Base-by-base conservation (phyloP, 2,113 vertebrate genomes). In the Cynocephalus volans region DNA sequence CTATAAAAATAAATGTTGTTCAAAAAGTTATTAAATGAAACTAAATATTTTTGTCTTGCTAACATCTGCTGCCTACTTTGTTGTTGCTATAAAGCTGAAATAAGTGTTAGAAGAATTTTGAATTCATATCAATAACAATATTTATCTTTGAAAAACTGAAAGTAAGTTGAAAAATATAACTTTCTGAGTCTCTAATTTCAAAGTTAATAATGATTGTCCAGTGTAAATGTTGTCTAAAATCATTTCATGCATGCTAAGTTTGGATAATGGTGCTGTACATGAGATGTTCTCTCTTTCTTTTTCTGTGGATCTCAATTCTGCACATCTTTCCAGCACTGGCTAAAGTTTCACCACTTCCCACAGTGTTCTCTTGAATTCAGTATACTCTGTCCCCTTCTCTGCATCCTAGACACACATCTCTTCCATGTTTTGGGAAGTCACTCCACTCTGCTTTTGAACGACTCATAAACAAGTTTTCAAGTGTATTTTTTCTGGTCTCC, bases 21-120 rank as follows among this genome's bases (percentile, higher is more conserved):
- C 81, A 36, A 48, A 86, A 69, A 93, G 41, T 54, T 60, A 76
- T 95, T 72, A 36, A 50, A 80, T 82, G 87, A 60, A 82, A 91
- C 12, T 45, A 76, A 70, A 70, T 81, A 36, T 1, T 65, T 82
- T 77, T 76, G 56, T 5, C 10, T n/a, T 62, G 26, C 18, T 93
- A 84, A 95, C 86, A 88, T 88, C 33, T 84, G 6, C 17, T 77
- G 77, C 19, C 65, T 90, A 92, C 26, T 87, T 6, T 83, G 36
- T 64, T 85, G 45, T 73, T 76, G 48, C 54, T 89, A 73, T 60
- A 58, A 76, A 79, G 12, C 60, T 81, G 84, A 75, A 96, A 93
- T 17, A 82, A 60, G 9, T 36, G 17, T 48, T 60, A 60, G 3
- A 92, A 86, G 23, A 79, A 56, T 76, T 67, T 96, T 80, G 41